Conservation (phyloP, 1,140 invertebrate genomes). For the Heliconius hermathena region DNA sequence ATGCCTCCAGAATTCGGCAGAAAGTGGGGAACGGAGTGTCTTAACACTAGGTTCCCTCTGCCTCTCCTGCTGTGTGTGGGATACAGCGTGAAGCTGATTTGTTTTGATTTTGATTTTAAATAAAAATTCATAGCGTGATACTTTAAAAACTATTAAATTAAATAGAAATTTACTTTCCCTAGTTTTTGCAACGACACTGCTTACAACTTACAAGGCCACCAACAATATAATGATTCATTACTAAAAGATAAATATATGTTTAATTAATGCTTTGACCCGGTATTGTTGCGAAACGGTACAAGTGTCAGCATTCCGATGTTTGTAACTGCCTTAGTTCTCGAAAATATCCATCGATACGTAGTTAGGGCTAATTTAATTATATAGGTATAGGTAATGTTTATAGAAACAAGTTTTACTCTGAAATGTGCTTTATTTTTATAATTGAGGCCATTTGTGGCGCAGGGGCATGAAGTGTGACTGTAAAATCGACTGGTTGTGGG, state of each 20-base stretch:
- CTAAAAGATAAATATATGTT: conserved; percentile 35
- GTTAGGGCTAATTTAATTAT: neutral
- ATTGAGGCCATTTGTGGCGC: no score
- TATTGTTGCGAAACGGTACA: conserved; percentile 35
- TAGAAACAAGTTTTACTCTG: neutral
- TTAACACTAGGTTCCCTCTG: no score
- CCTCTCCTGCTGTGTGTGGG: no score
- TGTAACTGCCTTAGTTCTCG: conserved; percentile 3
- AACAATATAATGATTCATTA: conserved; percentile 38
- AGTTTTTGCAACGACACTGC: conserved; percentile 47
- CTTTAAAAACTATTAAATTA: conserved; percentile 8
- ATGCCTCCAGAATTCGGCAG: no score
- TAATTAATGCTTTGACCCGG: conserved; percentile 41
- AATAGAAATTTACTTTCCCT: conserved; percentile 63
- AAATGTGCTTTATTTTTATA: neutral
- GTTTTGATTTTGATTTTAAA: no score
- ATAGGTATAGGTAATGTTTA: neutral
- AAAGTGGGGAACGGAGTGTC: no score
- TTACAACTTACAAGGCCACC: conserved; percentile 47
- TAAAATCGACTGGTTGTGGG: no score
- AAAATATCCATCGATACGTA: neutral
- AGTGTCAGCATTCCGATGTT: conserved; percentile 34
- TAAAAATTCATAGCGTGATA: neutral
- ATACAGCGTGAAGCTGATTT: no score
- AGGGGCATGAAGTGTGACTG: no score